A percentile compares a stretch with the other conserved stretches of the same genome.
Conservation (phyloP, 2,797 vertebrate genomes). For the Anas acuta region DNA sequence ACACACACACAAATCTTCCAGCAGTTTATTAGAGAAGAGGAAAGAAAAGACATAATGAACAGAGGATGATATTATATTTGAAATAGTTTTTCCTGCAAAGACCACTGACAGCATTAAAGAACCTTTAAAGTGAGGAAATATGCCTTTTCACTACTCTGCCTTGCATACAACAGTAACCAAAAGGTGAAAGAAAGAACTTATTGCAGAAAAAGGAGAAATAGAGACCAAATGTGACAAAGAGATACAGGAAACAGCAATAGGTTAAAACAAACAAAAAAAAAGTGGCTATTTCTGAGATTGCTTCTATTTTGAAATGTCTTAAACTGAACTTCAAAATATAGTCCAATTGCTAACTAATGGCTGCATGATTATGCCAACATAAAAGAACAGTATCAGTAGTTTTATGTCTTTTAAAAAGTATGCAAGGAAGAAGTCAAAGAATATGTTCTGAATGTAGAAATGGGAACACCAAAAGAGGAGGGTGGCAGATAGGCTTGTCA, state of each 20-base stretch:
- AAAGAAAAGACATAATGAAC: slow-evolving; percentile 31
- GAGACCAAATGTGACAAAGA: background rate
- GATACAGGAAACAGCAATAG: background rate
- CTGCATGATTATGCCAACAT: background rate
- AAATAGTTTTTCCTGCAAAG: slow-evolving; percentile 33
- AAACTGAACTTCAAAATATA: background rate
- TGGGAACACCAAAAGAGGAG: background rate
- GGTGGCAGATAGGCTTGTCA: background rate
- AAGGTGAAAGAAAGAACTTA: background rate
- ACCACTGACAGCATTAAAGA: slow-evolving; percentile 19
- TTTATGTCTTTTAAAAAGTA: background rate
- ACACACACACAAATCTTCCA: background rate
- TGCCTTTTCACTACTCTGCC: background rate
- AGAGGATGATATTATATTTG: background rate
- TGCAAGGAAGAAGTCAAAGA: background rate
- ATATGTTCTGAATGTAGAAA: background rate
- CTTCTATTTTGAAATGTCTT: background rate
- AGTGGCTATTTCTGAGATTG: background rate
- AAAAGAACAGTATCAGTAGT: background rate
- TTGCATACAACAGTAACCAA: background rate
- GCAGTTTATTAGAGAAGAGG: slow-evolving; percentile 34
- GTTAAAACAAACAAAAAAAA: background rate
- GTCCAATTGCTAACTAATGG: background rate
- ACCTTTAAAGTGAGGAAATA: background rate
- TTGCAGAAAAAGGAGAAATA: background rate